phyloP scores from a whole-genome alignment of 2,888 invertebrate species.

The Hipparchia semele region DNA sequence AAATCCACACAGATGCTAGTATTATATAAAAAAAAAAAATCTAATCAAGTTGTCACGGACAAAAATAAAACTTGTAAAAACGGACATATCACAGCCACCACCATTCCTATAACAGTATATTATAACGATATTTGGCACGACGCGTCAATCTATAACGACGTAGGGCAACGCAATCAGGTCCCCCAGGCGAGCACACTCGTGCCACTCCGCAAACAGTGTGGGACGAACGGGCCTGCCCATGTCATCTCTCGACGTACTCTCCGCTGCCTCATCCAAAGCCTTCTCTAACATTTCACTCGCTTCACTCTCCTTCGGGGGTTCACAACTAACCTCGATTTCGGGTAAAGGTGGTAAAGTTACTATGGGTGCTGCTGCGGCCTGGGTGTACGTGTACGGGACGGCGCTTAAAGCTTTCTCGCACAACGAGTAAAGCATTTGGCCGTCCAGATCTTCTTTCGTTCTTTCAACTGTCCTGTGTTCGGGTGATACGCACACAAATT shows the following conservation, averaged over 20 bases:
- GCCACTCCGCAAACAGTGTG: conserved; percentile 93
- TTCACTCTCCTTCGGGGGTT: conserved; percentile 44
- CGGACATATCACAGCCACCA: conserved; percentile 12
- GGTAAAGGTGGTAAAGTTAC: conserved; percentile 42
- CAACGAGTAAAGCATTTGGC: conserved; percentile 55
- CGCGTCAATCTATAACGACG: conserved; percentile 94
- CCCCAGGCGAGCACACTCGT: conserved; percentile 92
- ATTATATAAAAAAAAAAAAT: no score
- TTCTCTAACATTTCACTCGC: conserved; percentile 42
- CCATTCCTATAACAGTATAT: background rate
- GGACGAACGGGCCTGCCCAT: conserved; percentile 59
- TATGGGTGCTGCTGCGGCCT: conserved; percentile 56
- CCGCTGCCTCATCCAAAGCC: conserved; percentile 41
- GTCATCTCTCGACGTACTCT: conserved; percentile 46
- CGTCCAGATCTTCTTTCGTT: conserved; percentile 65
- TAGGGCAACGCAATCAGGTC: conserved; percentile 97
- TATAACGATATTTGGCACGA: conserved; percentile 24
- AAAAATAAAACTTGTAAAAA: background rate
- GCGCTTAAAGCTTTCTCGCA: conserved; percentile 48
- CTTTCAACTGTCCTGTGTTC: conserved; percentile 73
- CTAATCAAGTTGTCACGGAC: no score
- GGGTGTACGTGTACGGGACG: conserved; percentile 57
- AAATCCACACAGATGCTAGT: no score
- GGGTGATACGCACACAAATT: conserved; percentile 52
- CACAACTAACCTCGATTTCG: conserved; percentile 33